A percentile compares a stretch with the other conserved stretches of the same genome.
Evolutionary conservation across 2,888 invertebrate species (phyloP).

Genomic region (Agrenia bidenticulata): DNA sequence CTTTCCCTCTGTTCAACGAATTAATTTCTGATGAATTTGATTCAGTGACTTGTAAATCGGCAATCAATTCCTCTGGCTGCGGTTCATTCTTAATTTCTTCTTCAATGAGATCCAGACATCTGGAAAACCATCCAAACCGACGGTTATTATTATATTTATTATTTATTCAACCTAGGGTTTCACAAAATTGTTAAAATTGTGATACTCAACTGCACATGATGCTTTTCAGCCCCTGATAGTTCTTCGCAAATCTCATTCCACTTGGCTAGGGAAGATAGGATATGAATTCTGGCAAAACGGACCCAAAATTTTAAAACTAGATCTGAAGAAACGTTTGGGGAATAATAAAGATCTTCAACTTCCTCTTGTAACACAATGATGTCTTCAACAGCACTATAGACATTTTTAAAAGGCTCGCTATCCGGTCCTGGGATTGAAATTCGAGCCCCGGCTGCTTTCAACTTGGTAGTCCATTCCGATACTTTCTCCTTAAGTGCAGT

Average conservation of each 20-base stretch:
- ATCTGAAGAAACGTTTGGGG: conserved; percentile 11
- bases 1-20: conserved; percentile 19
- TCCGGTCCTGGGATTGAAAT: conserved; percentile 29
- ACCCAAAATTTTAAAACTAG: conserved; percentile 31
- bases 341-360: conserved; percentile 18
- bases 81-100: conserved; percentile 21
- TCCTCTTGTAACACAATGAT: conserved; percentile 19
- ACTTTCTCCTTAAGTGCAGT: background rate
- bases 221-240: conserved; percentile 38
- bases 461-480: conserved; percentile 26
- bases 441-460: conserved; percentile 18
- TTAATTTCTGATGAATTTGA: background rate
- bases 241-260: conserved; percentile 50
- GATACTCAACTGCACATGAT: conserved; percentile 45
- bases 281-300: conserved; percentile 45
- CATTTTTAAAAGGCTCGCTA: conserved; percentile 45
- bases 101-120: conserved; percentile 43
- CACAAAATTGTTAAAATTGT: conserved; percentile 9
- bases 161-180: background rate
- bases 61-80: background rate
- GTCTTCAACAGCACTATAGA: conserved; percentile 41
- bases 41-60: background rate
- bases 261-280: conserved; percentile 48
- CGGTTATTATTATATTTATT: conserved; percentile 2
- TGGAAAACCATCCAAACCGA: conserved; percentile 18